Base-by-base conservation (phyloP, 2,113 vertebrate species). In the Pyxicephalus adspersus region DNA sequence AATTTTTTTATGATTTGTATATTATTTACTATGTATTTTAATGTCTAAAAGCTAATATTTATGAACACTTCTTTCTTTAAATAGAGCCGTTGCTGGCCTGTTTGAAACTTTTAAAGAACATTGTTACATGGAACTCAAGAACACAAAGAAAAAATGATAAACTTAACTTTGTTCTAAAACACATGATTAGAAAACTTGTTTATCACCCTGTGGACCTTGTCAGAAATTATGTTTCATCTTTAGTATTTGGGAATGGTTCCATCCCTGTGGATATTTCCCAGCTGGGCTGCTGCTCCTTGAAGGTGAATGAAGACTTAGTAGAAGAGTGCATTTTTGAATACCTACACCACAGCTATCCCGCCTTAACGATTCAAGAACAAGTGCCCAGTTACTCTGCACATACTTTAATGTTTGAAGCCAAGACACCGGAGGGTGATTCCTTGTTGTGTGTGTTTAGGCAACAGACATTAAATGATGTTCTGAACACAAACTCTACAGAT, bases 401-500 rank as follows among this genome's bases (percentile, higher is more conserved):
- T 22, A 19, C 34, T 15, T 54, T 83, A 38, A 16, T 77, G 1
- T 23, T 77, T 57, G 16, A 77, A n/a, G 77, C 22, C 63, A 29
- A 45, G 38, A 70, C 65, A 15, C 26, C 31, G 38, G 60, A 19
- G 5, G 71, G 81, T 2, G 51, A 68, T 0, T 2, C 15, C 9
- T 51, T 81, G 45, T 2, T 85, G 15, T 83, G 45, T 29, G 61
- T 80, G 29, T 73, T 60, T 20, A 80, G 80, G 34, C 83, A 84
- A 34, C 29, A 66, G 54, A 80, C 74, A 19, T 16, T 65, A 51
- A 84, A 84, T 16, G 68, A 84, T 50, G 22, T 81, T 28, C 45
- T 86, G 57, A 81, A 81, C 72, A 81, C 52, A 0, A 86, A 84
- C 19, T 4, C 51, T 58, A 81, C 83, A 18, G 64, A 78, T 67